Base-by-base conservation (phyloP, 2,113 vertebrate genomes). In the Proteles cristata region DNA sequence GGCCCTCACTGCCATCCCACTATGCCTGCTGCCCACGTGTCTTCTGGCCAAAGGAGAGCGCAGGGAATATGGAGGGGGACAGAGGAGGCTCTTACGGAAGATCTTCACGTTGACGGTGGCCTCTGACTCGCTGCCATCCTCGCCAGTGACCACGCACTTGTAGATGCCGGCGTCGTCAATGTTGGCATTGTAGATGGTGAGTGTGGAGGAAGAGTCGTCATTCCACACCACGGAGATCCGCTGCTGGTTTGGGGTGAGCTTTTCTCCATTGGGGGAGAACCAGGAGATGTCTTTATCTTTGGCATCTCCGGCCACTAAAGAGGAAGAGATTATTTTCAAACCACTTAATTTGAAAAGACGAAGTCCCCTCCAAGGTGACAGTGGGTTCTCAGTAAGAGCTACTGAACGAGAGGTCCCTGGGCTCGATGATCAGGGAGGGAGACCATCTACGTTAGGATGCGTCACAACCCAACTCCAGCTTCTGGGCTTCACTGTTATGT, bases 31-130 rank as follows among this genome's bases (percentile, higher is more conserved):
- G 50, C 68, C 63, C 48, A 21, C 0, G 3, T 31, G n/a, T 73
- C 83, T 85, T 80, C 63, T 3, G 26, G 71, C 45, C 39, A 35
- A 71, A 53, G 77, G 14, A 2, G 2, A 8, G 25, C 19, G 7
- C 48, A 48, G 43, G 80, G 31, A 61, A 17, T 17, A 55, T 1
- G 39, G 23, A 23, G 39, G 66, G 69, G 17, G 4, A 0, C 1
- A 15, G 15, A 65, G 1, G 0, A 26, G 9, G 63, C 11, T 97
- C 99, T 99, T 99, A 99, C 99, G 99, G 98, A 99, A 99, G 83
- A 99, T 99, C 97, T 99, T 99, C 97, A 99, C 99, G 3, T 99
- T 99, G 98, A 99, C 99, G 0, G 99, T 99, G 98, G 99, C 99
- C 98, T 99, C 99, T 0, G 98, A 99, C 93, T 99, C 99, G 12